Percentiles rank a stretch among this genome's conserved stretches.
Evolutionary conservation across 1,140 invertebrate species (phyloP).

Genomic region (Apis florea): DNA sequence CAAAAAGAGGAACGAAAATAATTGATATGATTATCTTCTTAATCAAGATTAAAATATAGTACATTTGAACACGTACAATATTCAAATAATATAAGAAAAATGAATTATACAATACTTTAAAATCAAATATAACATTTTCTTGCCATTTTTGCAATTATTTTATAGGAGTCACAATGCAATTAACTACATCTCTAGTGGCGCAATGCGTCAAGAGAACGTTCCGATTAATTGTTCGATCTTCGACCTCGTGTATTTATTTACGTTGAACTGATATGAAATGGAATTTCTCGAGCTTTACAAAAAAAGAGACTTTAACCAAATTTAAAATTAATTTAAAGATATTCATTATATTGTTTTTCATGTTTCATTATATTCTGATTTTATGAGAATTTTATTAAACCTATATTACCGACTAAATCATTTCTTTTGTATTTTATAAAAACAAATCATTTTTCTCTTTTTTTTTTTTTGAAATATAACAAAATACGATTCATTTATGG

Average conservation of each 20-base stretch:
- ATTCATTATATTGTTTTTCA: no score
- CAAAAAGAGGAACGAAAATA: neutral
- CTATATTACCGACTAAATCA: neutral
- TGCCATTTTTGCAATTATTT: constrained; percentile 8
- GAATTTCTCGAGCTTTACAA: constrained; percentile 22
- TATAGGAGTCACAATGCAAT: constrained; percentile 43
- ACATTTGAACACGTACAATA: neutral
- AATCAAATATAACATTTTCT: constrained; percentile 1
- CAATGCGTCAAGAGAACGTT: constrained; percentile 48
- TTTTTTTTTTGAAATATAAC: neutral
- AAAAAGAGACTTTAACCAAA: constrained; percentile 1
- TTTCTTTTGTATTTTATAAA: neutral
- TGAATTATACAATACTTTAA: neutral
- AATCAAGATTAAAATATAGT: neutral
- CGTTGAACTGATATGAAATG: constrained; percentile 10
- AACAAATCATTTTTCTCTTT: neutral
- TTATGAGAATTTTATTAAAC: neutral
- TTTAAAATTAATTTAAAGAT: neutral
- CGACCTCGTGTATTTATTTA: constrained; percentile 47
- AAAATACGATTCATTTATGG: constrained; percentile 6
- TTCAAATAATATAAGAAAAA: neutral
- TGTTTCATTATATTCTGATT: no score
- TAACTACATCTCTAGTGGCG: constrained; percentile 45
- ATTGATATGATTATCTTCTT: neutral
- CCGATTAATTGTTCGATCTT: constrained; percentile 54